Base-by-base conservation (phyloP, 1,140 invertebrate species). In the Lordiphosa clarofinis region DNA sequence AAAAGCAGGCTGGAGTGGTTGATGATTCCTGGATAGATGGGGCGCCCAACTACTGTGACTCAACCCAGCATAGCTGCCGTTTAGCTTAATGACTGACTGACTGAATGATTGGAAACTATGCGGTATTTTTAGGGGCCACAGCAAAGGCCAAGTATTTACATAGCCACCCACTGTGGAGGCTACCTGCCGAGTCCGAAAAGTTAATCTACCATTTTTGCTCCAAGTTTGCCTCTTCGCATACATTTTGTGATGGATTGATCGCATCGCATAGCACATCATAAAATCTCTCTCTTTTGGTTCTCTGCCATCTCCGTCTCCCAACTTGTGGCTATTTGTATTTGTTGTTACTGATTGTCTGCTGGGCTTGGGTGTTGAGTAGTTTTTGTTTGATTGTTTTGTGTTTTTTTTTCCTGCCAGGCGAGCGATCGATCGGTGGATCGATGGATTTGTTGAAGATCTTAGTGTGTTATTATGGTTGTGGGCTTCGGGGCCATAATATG, bases 241-340 rank as follows among this genome's bases (percentile, higher is more conserved):
- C 56, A 66, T 71, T 59, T 66, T 36, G 50, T 84, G 78, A 84
- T 84, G 69, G 78, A 84, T 84, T 84, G 78, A 84, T 84, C 70
- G 65, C 70, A 66, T 84, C 78, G 58, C 61, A 78, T 84, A 57
- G 78, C 78, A 84, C 78, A 84, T 84, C 73, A 84, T 84, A 84
- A 84, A 84, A 84, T 54, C 65, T 59, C 58, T 62, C 52, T 50
- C 59, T 56, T 28, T 53, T 54, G 24, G 44, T 56, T 12, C 43
- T 69, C 13, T 60, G 46, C 63, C 39, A 43, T 33, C 39, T 73
- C 40, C 48, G 33, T 15, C 15, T 11, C 13, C 2, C n/a, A 9
- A 44, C 3, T 38, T 12, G 48, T 53, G 2, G 19, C 35, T 60
- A 48, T 71, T 65, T 76, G 56, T 60, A 48, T 71, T 65, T 76